Evolutionary conservation across 2,113 vertebrate species (phyloP).

Genomic region (Callipepla squamata): DNA sequence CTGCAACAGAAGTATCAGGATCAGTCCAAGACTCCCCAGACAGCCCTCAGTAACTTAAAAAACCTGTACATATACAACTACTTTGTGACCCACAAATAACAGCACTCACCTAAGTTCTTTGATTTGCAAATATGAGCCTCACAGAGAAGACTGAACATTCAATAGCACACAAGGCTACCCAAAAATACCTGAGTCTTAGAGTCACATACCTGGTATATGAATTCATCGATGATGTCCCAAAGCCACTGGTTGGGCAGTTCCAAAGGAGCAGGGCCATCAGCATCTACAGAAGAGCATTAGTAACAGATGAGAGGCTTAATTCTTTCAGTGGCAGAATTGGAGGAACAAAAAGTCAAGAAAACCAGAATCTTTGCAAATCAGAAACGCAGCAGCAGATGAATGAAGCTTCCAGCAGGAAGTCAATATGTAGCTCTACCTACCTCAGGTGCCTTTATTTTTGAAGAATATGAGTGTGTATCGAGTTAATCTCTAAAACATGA

Average conservation of each 20-base stretch:
- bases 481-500: background rate
- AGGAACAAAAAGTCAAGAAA: background rate
- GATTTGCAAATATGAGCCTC: background rate
- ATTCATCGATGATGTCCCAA: conserved; percentile 99
- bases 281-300: conserved; percentile 80
- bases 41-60: background rate
- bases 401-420: background rate
- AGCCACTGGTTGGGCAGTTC: conserved; percentile 99
- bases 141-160: background rate
- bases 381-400: background rate
- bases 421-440: background rate
- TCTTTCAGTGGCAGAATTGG: background rate
- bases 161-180: background rate
- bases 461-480: fast-evolving
- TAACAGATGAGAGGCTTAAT: background rate
- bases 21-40: background rate
- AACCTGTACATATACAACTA: background rate
- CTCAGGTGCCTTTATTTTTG: background rate
- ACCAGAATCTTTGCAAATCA: background rate
- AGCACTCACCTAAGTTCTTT: background rate
- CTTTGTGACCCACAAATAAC: background rate
- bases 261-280: conserved; percentile 95
- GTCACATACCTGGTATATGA: conserved; percentile 91
- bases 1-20: background rate
- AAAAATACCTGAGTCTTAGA: background rate